Evolutionary conservation across 2,113 vertebrate genomes (phyloP), one percentile per base, ranked within the genome.

Genomic region (Bufo gargarizans): DNA sequence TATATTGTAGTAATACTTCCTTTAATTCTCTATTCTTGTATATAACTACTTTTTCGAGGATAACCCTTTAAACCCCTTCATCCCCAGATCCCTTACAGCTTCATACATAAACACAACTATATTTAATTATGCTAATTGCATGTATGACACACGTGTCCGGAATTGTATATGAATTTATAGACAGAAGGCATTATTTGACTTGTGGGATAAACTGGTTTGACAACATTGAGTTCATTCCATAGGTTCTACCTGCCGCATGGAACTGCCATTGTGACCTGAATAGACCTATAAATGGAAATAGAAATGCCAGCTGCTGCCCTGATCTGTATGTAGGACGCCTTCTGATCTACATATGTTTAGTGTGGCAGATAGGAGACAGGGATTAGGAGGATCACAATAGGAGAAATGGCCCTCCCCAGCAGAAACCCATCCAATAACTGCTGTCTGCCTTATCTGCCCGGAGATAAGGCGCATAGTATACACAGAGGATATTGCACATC

Each of bases 171-270:
- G 50, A 47, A 65, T 82, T 6, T n/a, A 1, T 49, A 17, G 61
- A 9, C 20, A 5, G 33, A 10, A 14, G 9, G 13, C 33, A 49
- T 11, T 12, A 16, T 0, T 3, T 22, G 63, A 84, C 49, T 12
- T 47, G 20, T 16, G 20, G 5, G 49, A 16, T 53, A 33, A 84
- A 22, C 82, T 17, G 82, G 82, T 12, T 16, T 55, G 65, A 33
- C 19, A 9, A 22, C 82, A 84, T 84, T 84, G 45, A 71, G 10
- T 14, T 17, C 20, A 17, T 84, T 84, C 82, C 45, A 65, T 65
- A 47, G 45, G 80, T 12, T 82, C 3, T 22, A 56, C 47, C 22
- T 6, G 13, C 50, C 12, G 19, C 2, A 7, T 76, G 0, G 16
- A 61, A 19, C 19, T 61, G 19, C 59, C 19, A 61, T 11, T 53